Evolutionary conservation across 2,888 invertebrate genomes (phyloP), one percentile per base, ranked within the genome.

Genomic region (Notocelia uddmanniana): DNA sequence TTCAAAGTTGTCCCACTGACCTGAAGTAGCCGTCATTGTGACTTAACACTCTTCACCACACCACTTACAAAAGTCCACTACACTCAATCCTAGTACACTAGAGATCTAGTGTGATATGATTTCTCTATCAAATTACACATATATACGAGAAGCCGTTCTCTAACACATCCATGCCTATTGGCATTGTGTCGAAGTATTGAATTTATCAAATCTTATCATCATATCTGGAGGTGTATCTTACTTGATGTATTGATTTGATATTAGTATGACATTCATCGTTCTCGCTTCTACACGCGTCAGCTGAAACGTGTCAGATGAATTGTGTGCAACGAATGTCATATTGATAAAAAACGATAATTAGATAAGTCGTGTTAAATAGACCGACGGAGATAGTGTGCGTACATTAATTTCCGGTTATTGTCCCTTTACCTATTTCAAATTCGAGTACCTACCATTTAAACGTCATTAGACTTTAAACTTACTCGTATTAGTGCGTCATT

Each of bases 131-230:
- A n/a, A 45, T 8, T 45, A 45, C 8, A n/a, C 26, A 15, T 23
- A 8, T 55, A 15, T 55, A 15, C 26, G 3, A n/a, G n/a, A n/a
- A n/a, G n/a, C n/a, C n/a, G n/a, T n/a, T n/a, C n/a, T n/a, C n/a
- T 1, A n/a, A 23, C 21, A 45, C 69, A 34, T 63, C 26, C 19
- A 31, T 10, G 10, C 48, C 21, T n/a, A 57, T 34, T 52, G 45
- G 19, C n/a, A n/a, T 10, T 52, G 10, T 9, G 55, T 34, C 31
- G 62, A 19, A 48, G 54, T 55, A 69, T 34, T 63, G 62, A 48
- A 31, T 13, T 54, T 69, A 62, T 69, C 69, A 21, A 19, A n/a
- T 8, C 11, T 55, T 69, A 62, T 69, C 69, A 34, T n/a, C n/a
- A 18, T 69, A 69, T 62, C 68, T 19, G 21, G 18, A n/a, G n/a